Evolutionary conservation across 2,113 vertebrate species (phyloP), one percentile per base, ranked within the genome.

Genomic region (Lutjanus erythropterus): DNA sequence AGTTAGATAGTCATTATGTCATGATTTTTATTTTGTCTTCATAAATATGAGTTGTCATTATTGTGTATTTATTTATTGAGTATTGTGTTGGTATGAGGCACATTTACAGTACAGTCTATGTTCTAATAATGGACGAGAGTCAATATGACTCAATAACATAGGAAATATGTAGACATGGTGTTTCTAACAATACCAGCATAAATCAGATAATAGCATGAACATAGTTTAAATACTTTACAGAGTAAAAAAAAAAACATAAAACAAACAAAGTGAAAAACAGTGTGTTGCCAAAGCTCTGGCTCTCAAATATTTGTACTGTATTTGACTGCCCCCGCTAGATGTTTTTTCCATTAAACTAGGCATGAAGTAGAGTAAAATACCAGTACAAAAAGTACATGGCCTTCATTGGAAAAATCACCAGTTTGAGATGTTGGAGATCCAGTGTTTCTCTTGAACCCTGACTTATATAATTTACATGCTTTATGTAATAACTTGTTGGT

Each of bases 91-190:
- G 42, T 81, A 60, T 80, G 81, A 84, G 78, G 85, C 69, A 78
- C 70, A 83, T 86, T 85, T 81, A 92, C 83, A 91, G 44, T 80
- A 85, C 81, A 86, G 29, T 69, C 23, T 79, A 66, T 84, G 77
- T 78, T 60, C 73, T 80, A 83, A 76, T 59, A 70, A 80, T 88
- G 84, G 29, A 74, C 68, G 79, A 42, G 78, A 95, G 95, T 96
- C 95, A 96, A 95, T 95, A 94, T 96, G 95, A 96, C 95, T 92
- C 92, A 91, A 44, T 91, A 90, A 90, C 62, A 73, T 66, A 72
- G 41, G 61, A 84, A 70, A 88, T 83, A 76, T 55, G 84, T 23
- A 23, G 56, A 82, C 78, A 83, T 75, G 5, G 68, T 58, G 12
- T 67, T 79, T 72, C 12, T 61, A 75, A 82, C 27, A 68, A 50